Evolutionary conservation across 2,797 vertebrate species (phyloP), one percentile per base, ranked within the genome.

Genomic region (Helarctos malayanus): DNA sequence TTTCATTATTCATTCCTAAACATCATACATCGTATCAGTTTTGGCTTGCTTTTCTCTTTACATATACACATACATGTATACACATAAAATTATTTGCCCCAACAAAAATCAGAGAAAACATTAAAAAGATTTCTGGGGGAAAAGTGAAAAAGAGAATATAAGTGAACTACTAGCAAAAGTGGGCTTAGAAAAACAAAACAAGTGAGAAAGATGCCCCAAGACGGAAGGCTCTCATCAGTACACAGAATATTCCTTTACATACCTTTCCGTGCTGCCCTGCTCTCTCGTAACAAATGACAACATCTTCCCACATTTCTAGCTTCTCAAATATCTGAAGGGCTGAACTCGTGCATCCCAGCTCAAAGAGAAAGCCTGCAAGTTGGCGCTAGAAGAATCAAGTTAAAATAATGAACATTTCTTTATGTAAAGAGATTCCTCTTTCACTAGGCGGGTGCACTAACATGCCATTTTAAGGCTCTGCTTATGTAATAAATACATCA

Each of bases 261-360:
- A 99, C 99, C 99, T 99, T 99, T 83, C 99, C 99, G 38, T 99
- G 99, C 76, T 99, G 99, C 79, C 99, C 99, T 59, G 99, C 98
- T 98, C 99, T 99, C 98, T 99, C 99, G 18, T 99, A 99, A 97
- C 99, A 99, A 98, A 99, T 98, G 35, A 99, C 99, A 1, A 98
- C 99, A 41, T 99, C 99, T 98, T 99, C 99, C 99, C 99, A 99
- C 97, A 99, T 99, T 98, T 99, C 99, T 89, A 99, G 98, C 91
- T 99, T 99, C 97, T 99, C 99, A 91, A 99, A 99, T 89, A 99
- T 98, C 94, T 99, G 99, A 68, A 99, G 99, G 93, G 99, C 99
- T 68, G 99, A 99, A 97, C 98, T 99, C 69, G 98, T 99, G 94
- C 99, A 99, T 95, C 99, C 99, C 38, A 99, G 98, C 93, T 99